Evolutionary conservation across 2,888 invertebrate genomes (phyloP), one percentile per base, ranked within the genome.

Genomic region (Crematogaster levior): DNA sequence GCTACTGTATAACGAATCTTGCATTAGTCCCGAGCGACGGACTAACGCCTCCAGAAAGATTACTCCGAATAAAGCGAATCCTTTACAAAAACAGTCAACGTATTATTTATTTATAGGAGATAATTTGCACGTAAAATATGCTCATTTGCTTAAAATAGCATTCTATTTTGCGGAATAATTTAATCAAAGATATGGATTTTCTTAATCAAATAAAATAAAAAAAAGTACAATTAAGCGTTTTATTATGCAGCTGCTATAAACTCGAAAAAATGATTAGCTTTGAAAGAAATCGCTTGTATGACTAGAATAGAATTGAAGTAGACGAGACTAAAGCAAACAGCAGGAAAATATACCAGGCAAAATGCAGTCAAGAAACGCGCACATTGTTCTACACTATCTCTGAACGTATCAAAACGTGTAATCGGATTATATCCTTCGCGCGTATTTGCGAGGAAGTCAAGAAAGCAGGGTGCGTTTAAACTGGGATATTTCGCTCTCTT

Each of bases 401-500:
- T 30, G 56, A 56, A 77, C 56, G 30, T 77, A 77, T 77, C 77
- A 68, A 77, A 77, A 77, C 40, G 68, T 77, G 68, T 77, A 77
- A 77, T 77, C 77, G 65, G 77, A 77, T 77, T 77, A 77, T 56
- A 77, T 56, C 56, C 53, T 68, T 77, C 43, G 56, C 77, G 27
- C 43, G 53, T 68, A 68, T 68, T 68, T 68, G 56, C 68, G 43
- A 77, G 68, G 12, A 68, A 77, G 77, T 77, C 68, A 77, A 77
- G 77, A 30, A 77, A 77, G 56, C 30, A 18, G 21, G 56, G 40
- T 65, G 27, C 53, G 68, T 77, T 77, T 77, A 77, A 77, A 68
- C 77, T 30, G 56, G 24, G 43, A 77, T 77, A 77, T 56, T 68
- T 77, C 18, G 77, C 56, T 40, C 77, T 56, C 77, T 77, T 77